Evolutionary conservation across 2,888 invertebrate genomes (phyloP), one percentile per base, ranked within the genome.

Genomic region (Andrena chrysosceles): DNA sequence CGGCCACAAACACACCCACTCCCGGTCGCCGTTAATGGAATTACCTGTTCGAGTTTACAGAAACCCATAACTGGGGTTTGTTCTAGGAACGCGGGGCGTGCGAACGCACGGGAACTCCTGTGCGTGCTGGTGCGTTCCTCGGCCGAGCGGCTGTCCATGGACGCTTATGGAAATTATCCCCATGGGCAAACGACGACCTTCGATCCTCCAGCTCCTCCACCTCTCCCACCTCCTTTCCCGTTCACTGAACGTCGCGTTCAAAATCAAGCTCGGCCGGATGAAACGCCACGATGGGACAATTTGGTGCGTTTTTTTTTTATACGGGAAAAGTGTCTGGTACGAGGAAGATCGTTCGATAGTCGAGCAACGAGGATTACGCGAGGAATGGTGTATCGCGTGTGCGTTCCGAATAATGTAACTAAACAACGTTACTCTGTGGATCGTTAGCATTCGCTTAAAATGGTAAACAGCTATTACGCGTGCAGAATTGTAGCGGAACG

Each of bases 11-110:
- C 88, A 88, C 89, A 89, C 88, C 89, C 89, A 88, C 88, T 82
- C 75, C 69, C 76, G 77, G 52, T 68, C 59, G 63, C 81, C 84
- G 84, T 85, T 89, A 89, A 89, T 89, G 89, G 89, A 89, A 89
- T 89, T 89, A 89, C 89, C 87, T 85, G 89, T 89, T 85, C 89
- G 87, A 88, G 89, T 89, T 89, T 89, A 89, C 89, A 83, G 89
- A 89, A 89, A 89, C 87, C 86, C 86, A 87, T 89, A 86, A 87
- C 85, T 75, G 87, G 75, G 85, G 88, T 89, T 88, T 89, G 89
- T 88, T 88, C 89, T 85, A 87, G 84, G 89, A 89, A 89, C 79
- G 73, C 77, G 83, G 85, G 73, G 80, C 89, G 86, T 86, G 86
- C 74, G 89, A 89, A 89, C 82, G 77, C 70, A 52, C 69, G 29